Base-by-base conservation (phyloP, 2,888 invertebrate species). In the Pseudococcus jackbeardsleyi region DNA sequence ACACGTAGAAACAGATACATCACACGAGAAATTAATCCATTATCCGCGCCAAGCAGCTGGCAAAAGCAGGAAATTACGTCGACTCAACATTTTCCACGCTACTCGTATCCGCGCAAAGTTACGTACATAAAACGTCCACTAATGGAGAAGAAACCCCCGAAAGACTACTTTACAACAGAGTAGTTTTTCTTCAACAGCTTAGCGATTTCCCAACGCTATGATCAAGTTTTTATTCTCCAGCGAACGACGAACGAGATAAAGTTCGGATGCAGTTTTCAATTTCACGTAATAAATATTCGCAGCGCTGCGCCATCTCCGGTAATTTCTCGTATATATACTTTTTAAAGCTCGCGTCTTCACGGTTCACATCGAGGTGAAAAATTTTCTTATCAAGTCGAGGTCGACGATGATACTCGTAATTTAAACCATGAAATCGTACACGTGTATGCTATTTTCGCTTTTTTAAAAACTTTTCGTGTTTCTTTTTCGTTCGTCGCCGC, bases 181-280 rank as follows among this genome's bases (percentile, higher is more conserved):
- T 72, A 19, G 68, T 72, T 72, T 72, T 72, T 72, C 68, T 72
- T 33, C 33, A 72, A 33, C 68, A 72, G 68, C 68, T 72, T 72
- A 72, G 33, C 68, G 68, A 72, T 72, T 72, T 72, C 68, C 68
- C 68, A 26, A 33, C 33, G 33, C 68, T 33, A 72, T n/a, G 68
- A 72, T 72, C 26, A 26, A 72, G 68, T 72, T 72, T 72, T 72
- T 72, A 72, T 72, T 72, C 68, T 72, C 68, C 26, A 26, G 68
- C 68, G 68, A 72, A 33, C 15, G 68, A 9, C 64, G 68, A 17
- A 17, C 17, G 54, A 17, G 22, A 26, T 72, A 72, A 72, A 72
- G 59, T 33, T 72, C 68, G 68, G 68, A 59, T 72, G 68, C 68
- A 72, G 68, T 72, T 72, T 72, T 72, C 68, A 72, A 72, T 72